These are phyloP conservation scores for Dysmachus trigonus DNA, from an alignment of 2,888 invertebrate genomes.

Conservation along the genomic window DNA sequence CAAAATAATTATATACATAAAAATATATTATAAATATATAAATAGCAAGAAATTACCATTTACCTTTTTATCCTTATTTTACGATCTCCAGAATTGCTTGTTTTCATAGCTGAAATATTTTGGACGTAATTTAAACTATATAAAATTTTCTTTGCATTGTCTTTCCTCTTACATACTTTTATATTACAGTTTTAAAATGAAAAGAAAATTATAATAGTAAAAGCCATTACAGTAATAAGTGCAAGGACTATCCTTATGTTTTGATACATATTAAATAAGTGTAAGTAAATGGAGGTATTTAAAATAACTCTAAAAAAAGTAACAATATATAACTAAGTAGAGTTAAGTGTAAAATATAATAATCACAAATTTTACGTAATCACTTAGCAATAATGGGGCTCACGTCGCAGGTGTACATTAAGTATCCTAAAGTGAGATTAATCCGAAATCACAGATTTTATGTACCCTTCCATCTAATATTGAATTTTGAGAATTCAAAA, in stretches of 20 bases:
- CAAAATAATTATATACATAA: too few relatives aligned
- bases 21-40: too few relatives aligned
- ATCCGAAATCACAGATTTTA: not conserved
- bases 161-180: not conserved
- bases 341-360: not conserved
- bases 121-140: not conserved
- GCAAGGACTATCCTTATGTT: not conserved
- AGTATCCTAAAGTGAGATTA: not conserved
- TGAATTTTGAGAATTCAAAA: not conserved
- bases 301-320: not conserved
- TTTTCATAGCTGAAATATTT: too few relatives aligned
- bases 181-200: not conserved
- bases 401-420: not conserved
- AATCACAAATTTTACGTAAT: slow-evolving; percentile 35
- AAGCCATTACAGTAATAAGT: not conserved
- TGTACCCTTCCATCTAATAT: not conserved
- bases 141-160: not conserved
- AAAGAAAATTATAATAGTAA: not conserved
- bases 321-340: not conserved
- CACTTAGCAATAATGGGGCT: slow-evolving; percentile 4
- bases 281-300: not conserved
- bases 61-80: too few relatives aligned
- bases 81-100: too few relatives aligned
- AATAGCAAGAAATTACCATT: too few relatives aligned
- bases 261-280: not conserved